Evolutionary conservation across 2,888 invertebrate genomes (phyloP).

Genomic region (Apocheima hispidaria): DNA sequence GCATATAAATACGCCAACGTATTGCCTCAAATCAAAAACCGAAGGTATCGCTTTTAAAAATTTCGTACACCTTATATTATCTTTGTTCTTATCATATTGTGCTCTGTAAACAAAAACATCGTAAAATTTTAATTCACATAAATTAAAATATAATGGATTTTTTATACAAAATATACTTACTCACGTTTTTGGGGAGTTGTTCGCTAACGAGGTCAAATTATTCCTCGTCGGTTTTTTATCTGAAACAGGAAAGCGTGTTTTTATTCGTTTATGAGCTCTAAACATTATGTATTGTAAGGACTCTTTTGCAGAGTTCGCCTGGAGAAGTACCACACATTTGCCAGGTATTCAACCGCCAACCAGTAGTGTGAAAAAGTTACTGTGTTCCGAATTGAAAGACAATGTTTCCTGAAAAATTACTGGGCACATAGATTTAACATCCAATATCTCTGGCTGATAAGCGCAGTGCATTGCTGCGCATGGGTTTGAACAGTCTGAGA

Average conservation of each 20-base stretch:
- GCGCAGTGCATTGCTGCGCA: no score
- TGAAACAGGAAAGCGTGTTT: conserved; percentile 46
- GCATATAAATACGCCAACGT: conserved; percentile 67
- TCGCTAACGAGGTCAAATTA: conserved; percentile 60
- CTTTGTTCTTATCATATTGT: conserved; percentile 47
- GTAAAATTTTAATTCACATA: conserved; percentile 1
- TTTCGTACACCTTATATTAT: conserved; percentile 46
- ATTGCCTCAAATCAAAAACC: conserved; percentile 68
- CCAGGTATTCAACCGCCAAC: no score
- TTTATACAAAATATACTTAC: conserved; percentile 67
- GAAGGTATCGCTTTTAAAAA: conserved; percentile 55
- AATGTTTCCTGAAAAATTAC: no score
- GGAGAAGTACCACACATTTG: no score
- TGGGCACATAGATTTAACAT: no score
- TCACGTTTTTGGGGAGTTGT: conserved; percentile 76
- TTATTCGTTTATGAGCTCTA: background rate
- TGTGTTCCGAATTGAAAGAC: no score
- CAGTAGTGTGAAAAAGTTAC: no score
- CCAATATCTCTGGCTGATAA: no score
- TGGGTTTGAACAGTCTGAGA: no score
- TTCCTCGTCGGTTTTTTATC: conserved; percentile 57
- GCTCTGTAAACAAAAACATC: conserved; percentile 31
- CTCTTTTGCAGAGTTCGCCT: no score
- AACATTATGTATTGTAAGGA: no score
- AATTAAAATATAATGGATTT: conserved; percentile 25